phyloP scores from a whole-genome alignment of 2,888 invertebrate species.

The Carpatolechia fugitivella region DNA sequence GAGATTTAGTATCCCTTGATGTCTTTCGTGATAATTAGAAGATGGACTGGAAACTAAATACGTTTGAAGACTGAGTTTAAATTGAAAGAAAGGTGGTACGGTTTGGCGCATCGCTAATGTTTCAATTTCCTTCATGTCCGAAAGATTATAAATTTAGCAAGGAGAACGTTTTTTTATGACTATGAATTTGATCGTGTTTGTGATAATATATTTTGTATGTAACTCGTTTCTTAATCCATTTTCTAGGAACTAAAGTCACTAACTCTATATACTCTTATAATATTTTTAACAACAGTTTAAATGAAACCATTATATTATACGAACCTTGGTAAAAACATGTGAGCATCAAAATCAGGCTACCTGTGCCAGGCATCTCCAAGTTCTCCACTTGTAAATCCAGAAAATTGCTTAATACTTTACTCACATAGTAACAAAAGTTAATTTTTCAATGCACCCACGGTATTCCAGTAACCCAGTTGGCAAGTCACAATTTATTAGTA shows the following conservation, averaged over 20 bases:
- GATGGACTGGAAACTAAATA: slow-evolving; percentile 10
- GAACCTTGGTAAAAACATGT: too few relatives aligned
- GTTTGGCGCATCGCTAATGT: neutral
- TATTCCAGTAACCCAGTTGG: slow-evolving; percentile 50
- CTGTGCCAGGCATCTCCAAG: too few relatives aligned
- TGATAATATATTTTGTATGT: too few relatives aligned
- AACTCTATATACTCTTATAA: too few relatives aligned
- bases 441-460: slow-evolving; percentile 6
- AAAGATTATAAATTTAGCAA: neutral
- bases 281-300: too few relatives aligned
- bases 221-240: too few relatives aligned
- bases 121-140: neutral
- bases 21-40: slow-evolving; percentile 8
- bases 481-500: slow-evolving; percentile 39
- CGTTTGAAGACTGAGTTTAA: slow-evolving; percentile 1
- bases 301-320: too few relatives aligned
- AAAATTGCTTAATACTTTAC: neutral
- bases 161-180: too few relatives aligned
- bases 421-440: neutral
- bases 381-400: neutral
- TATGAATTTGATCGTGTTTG: too few relatives aligned
- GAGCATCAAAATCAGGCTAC: too few relatives aligned
- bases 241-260: too few relatives aligned
- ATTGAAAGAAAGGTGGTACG: neutral
- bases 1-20: slow-evolving; percentile 11